Evolutionary conservation across 2,113 vertebrate genomes (phyloP).

Genomic region (Pygathrix nemaeus): DNA sequence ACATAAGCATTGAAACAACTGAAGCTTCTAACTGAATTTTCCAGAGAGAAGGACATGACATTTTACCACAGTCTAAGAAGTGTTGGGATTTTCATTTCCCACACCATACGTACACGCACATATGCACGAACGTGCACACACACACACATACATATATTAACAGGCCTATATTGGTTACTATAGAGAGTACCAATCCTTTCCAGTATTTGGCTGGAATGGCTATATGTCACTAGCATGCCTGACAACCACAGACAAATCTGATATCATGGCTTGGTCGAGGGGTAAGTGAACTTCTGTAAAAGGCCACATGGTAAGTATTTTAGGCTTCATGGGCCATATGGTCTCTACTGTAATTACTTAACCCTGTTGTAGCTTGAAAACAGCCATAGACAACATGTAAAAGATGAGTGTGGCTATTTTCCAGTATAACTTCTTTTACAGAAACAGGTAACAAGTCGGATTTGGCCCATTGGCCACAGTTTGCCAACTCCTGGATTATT

Average conservation of each 20-base stretch:
- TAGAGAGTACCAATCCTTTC: background rate
- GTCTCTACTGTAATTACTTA: background rate
- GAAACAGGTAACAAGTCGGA: background rate
- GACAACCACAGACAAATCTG: background rate
- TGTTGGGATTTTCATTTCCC: background rate
- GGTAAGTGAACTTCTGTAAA: background rate
- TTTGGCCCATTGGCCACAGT: background rate
- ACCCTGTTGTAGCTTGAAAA: background rate
- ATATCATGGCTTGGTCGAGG: background rate
- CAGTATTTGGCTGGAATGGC: background rate
- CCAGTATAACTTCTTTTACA: background rate
- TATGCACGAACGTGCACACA: background rate
- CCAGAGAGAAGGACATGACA: background rate
- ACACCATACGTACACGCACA: background rate
- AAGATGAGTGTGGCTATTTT: background rate
- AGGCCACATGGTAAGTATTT: background rate
- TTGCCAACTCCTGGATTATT: background rate
- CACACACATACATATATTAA: background rate
- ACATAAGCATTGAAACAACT: background rate
- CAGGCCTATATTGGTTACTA: background rate
- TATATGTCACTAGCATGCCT: background rate
- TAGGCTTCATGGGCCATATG: background rate
- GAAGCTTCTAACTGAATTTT: slow-evolving; percentile 30
- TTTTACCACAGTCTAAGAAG: background rate
- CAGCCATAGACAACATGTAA: background rate